A percentile compares a stretch with the other conserved stretches of the same genome.
Conservation (phyloP, 1,140 invertebrate species). For the Drosophila quadrilineata region DNA sequence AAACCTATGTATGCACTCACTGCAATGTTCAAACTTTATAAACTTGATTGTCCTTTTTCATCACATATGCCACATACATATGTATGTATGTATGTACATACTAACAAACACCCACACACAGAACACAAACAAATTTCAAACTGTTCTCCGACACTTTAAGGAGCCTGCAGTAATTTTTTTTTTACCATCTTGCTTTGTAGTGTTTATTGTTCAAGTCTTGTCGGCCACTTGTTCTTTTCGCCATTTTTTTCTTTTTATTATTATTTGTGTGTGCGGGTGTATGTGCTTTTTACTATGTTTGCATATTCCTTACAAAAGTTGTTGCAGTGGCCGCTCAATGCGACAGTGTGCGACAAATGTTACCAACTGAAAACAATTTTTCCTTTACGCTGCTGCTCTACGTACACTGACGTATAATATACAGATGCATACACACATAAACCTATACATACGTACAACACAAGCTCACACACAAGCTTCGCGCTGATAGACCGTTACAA, state of each 20-base stretch:
- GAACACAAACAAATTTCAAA: too few relatives aligned
- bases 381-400: conserved; percentile 16
- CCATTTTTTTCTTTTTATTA: not conserved
- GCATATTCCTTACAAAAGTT: conserved; percentile 10
- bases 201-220: conserved; percentile 18
- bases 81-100: too few relatives aligned
- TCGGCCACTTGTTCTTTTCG: conserved; percentile 24
- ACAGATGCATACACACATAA: conserved; percentile 9
- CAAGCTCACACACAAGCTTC: too few relatives aligned
- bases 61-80: conserved; percentile 55
- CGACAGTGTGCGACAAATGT: conserved; percentile 31
- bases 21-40: conserved; percentile 44
- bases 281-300: too few relatives aligned
- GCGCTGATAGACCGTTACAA: conserved; percentile 40
- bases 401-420: conserved; percentile 24
- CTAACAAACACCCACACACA: not conserved
- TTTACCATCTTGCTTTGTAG: conserved; percentile 17
- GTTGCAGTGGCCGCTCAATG: conserved; percentile 9
- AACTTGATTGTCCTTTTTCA: conserved; percentile 31
- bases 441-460: conserved; percentile 11
- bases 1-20: conserved; percentile 45
- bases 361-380: conserved; percentile 46
- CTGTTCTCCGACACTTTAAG: not conserved
- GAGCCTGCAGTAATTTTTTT: not conserved
- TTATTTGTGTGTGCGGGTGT: not conserved